Percentiles rank a stretch among this genome's conserved stretches.
These are phyloP conservation scores for Lasioglossum baleicum DNA, from an alignment of 1,140 invertebrate species.

Conservation along the genomic window DNA sequence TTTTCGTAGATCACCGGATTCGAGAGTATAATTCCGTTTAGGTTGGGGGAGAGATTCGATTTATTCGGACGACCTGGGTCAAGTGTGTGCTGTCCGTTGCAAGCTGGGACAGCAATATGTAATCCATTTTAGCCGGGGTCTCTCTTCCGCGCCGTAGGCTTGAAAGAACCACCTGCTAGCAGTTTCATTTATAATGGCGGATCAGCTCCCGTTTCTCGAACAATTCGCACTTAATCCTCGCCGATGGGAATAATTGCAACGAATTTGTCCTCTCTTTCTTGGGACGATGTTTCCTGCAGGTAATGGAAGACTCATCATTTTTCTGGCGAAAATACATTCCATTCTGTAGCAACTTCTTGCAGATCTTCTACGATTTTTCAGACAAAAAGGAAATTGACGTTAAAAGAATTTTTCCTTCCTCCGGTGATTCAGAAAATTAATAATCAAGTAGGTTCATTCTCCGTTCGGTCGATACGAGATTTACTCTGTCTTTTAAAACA, in stretches of 20 bases:
- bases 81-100: conserved; percentile 59
- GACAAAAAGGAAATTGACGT: no score
- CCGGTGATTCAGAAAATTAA: no score
- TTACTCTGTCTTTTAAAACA: no score
- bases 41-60: conserved; percentile 66
- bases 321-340: no score
- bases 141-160: conserved; percentile 18
- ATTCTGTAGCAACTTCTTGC: no score
- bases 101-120: conserved; percentile 67
- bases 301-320: not conserved
- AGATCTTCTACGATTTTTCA: no score
- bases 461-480: no score
- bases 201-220: not conserved
- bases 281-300: not conserved
- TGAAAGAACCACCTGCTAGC: conserved; percentile 38
- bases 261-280: not conserved
- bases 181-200: conserved; percentile 44
- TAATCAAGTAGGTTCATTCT: no score
- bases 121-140: conserved; percentile 66
- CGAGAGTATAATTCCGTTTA: conserved; percentile 43
- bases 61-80: conserved; percentile 60
- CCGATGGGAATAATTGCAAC: conserved; percentile 2
- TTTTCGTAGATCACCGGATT: conserved; percentile 22
- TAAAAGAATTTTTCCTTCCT: no score
- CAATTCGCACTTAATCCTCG: conserved; percentile 12